These are phyloP conservation scores for Tenebrio molitor DNA, from an alignment of 1,140 invertebrate species.

Conservation along the genomic window DNA sequence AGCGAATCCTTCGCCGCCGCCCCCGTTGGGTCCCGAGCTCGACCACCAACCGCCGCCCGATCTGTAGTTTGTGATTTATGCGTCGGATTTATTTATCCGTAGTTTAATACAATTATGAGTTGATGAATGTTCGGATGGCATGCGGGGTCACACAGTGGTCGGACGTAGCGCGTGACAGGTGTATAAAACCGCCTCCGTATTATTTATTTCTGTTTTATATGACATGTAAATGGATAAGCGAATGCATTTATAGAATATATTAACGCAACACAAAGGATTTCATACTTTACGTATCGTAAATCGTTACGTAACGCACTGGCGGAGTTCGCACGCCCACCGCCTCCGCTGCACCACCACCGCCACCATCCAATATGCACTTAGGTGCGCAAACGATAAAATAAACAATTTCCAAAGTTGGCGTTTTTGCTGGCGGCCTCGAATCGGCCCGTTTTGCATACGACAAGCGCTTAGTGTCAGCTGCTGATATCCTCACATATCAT, in stretches of 20 bases:
- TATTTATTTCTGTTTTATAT: constrained; percentile 44
- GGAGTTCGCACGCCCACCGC: too few species aligned
- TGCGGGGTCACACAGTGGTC: constrained; percentile 29
- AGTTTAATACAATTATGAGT: constrained; percentile 37
- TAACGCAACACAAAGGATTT: constrained; percentile 31
- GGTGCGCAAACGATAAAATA: constrained; percentile 18
- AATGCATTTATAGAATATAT: constrained; percentile 36
- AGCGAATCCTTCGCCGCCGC: too few species aligned
- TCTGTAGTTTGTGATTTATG: not conserved
- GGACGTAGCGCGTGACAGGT: constrained; percentile 38
- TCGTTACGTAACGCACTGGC: constrained; percentile 25
- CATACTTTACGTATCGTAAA: constrained; percentile 32
- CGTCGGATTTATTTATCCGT: constrained; percentile 22
- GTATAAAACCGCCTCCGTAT: constrained; percentile 38
- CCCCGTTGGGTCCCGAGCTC: too few species aligned
- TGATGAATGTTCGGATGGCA: constrained; percentile 45
- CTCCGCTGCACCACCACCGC: not conserved
- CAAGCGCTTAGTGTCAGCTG: constrained; percentile 62
- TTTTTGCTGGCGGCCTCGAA: constrained; percentile 37
- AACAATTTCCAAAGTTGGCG: constrained; percentile 4
- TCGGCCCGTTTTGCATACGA: constrained; percentile 59
- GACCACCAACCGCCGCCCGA: too few species aligned
- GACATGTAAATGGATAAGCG: constrained; percentile 34
- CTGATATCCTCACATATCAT: constrained; percentile 62
- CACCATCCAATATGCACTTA: constrained; percentile 1